Evolutionary conservation across 2,797 vertebrate genomes (phyloP).

Genomic region (Myotis daubentonii): DNA sequence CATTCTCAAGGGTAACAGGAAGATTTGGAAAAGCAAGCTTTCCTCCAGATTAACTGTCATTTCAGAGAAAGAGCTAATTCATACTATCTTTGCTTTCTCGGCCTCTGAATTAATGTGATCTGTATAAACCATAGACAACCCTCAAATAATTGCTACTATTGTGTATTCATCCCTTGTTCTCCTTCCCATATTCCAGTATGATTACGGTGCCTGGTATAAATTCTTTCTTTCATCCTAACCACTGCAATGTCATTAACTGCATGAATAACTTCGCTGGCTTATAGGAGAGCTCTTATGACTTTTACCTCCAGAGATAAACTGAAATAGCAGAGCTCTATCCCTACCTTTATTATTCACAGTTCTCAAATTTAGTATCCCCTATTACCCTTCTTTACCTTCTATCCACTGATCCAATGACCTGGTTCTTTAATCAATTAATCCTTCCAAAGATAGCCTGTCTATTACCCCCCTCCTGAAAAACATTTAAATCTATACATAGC

Average conservation of each 20-base stretch:
- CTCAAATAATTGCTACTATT: slow-evolving; percentile 26
- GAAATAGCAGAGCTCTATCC: slow-evolving; percentile 21
- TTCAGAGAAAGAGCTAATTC: slow-evolving; percentile 47
- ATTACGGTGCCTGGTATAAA: not conserved
- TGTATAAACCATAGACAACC: slow-evolving; percentile 38
- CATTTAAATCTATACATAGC: slow-evolving; percentile 41
- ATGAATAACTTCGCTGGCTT: not conserved
- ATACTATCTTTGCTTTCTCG: slow-evolving; percentile 44
- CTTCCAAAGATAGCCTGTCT: slow-evolving; percentile 49
- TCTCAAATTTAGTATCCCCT: slow-evolving; percentile 26
- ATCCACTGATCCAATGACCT: slow-evolving; percentile 47
- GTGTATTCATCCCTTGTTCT: not conserved
- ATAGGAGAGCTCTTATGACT: not conserved
- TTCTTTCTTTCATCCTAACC: slow-evolving; percentile 37
- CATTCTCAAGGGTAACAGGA: slow-evolving; percentile 2
- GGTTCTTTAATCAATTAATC: slow-evolving; percentile 46
- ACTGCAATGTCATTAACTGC: slow-evolving; percentile 28
- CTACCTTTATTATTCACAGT: slow-evolving; percentile 1
- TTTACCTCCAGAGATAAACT: slow-evolving; percentile 40
- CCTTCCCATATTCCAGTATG: slow-evolving; percentile 14
- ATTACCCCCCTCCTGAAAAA: slow-evolving; percentile 54
- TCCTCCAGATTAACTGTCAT: slow-evolving; percentile 36
- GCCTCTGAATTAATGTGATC: slow-evolving; percentile 38
- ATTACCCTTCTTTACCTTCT: slow-evolving; percentile 36
- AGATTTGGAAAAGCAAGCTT: slow-evolving; percentile 1